Evolutionary conservation across 1,140 invertebrate species (phyloP), one percentile per base, ranked within the genome.

Genomic region (Drosophila ficusphila): DNA sequence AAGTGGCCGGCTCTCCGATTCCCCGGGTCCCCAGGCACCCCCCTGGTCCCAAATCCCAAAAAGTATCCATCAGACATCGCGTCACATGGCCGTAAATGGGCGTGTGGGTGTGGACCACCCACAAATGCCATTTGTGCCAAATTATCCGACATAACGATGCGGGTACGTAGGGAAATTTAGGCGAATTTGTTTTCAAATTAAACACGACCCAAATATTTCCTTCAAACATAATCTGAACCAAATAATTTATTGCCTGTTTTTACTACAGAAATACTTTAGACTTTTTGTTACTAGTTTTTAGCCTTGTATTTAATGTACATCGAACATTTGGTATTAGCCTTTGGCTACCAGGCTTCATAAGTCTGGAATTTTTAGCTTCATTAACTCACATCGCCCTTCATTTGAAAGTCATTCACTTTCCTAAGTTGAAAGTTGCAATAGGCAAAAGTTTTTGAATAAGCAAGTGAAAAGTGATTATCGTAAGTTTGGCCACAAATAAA

Each of bases 41-140:
- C 29, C 29, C 25, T 19, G 36, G 19, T 25, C 21, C 27, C 11
- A 54, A 25, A 33, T 60, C 25, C 18, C 48, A 25, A 38, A 31
- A 18, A 19, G 54, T 39, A 58, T 44, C 38, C 21, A 75, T 39
- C 60, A 49, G 60, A 67, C 33, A 38, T 2, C n/a, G 21, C 41
- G 79, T 82, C 79, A 82, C 79, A 69, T 52, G 75, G 57, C 75
- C 79, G 21, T 53, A 33, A 42, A 33, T 58, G 33, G 33, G 21
- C 27, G 41, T 23, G 21, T 46, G 12, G 29, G 41, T 62, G 52
- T 33, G n/a, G 60, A 64, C 60, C 60, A 64, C 60, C 60, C 60
- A 64, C 38, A 12, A 9, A 21, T 18, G 12, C 29, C 29, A 41
- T 23, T 16, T 62, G 36, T 8, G 23, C 44, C 25, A 23, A 47